Percentiles rank a stretch among this genome's conserved stretches.
Conservation (phyloP, 2,888 invertebrate species). For the Marasmarcha lunaedactyla region DNA sequence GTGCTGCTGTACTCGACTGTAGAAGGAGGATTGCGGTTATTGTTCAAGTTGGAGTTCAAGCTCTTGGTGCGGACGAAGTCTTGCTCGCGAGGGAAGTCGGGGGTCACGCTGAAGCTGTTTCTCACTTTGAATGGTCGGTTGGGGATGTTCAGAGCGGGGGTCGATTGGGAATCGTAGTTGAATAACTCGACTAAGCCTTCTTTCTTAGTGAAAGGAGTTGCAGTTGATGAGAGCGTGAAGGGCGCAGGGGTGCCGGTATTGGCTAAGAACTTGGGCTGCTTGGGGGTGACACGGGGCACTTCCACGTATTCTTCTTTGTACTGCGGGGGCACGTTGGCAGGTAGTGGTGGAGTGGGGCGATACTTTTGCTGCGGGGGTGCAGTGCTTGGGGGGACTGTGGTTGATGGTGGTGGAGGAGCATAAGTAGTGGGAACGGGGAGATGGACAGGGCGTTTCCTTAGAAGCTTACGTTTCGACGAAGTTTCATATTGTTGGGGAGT, state of each 20-base stretch:
- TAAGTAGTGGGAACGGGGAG: slow-evolving; percentile 33
- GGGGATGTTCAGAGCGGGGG: slow-evolving; percentile 35
- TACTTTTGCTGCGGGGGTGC: slow-evolving; percentile 20
- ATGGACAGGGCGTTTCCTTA: slow-evolving; percentile 50
- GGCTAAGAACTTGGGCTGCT: slow-evolving; percentile 36
- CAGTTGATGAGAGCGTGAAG: slow-evolving; percentile 31
- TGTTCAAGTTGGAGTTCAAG: slow-evolving; percentile 25
- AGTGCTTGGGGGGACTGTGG: slow-evolving; percentile 18
- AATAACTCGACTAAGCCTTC: slow-evolving; percentile 53
- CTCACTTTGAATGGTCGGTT: slow-evolving; percentile 42
- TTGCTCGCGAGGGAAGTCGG: slow-evolving; percentile 32
- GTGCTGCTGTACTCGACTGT: slow-evolving; percentile 33
- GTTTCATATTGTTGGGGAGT: slow-evolving; percentile 27
- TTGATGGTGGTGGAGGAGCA: slow-evolving; percentile 16
- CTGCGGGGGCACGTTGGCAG: slow-evolving; percentile 46
- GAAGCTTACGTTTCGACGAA: slow-evolving; percentile 42
- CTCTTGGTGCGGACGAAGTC: slow-evolving; percentile 36
- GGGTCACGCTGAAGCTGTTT: slow-evolving; percentile 41
- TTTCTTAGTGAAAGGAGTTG: slow-evolving; percentile 44
- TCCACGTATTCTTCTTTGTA: slow-evolving; percentile 57
- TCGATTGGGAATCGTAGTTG: slow-evolving; percentile 54
- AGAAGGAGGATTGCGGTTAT: slow-evolving; percentile 23
- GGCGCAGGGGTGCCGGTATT: slow-evolving; percentile 31
- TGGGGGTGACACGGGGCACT: slow-evolving; percentile 53
- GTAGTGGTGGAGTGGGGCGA: slow-evolving; percentile 15